Base-by-base conservation (phyloP, 2,888 invertebrate genomes). In the Cephus runcator region DNA sequence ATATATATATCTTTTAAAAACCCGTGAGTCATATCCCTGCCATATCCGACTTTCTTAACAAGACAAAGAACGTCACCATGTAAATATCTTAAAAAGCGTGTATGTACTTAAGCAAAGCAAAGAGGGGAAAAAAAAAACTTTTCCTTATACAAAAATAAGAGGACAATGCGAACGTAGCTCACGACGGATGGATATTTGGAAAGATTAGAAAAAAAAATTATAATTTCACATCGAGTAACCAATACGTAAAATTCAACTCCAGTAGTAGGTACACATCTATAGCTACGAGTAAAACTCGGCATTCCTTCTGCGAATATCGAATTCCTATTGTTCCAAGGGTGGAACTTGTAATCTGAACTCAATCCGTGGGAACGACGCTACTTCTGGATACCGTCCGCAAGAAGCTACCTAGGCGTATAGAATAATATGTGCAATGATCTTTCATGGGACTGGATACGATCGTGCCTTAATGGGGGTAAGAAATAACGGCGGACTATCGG, bases 1-100 rank as follows among this genome's bases (percentile, higher is more conserved):
- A 71, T 34, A 75, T 31, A 33, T 79, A 69, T 40, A 76, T 40
- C 6, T 73, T 56, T 69, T 31, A 34, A 34, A 34, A 36, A 71
- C 79, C 84, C 84, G 81, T 81, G 82, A 86, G 81, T 87, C 88
- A 87, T 88, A 87, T 88, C 87, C 82, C 83, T 85, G 88, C 85
- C 87, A 86, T 87, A 87, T 88, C 85, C 79, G 75, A 84, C 81
- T 81, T 80, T 79, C 77, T 83, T 36, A 36, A 73, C 35, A 36
- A 12, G 3, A 35, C 35, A 23, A 56, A 56, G 56, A 23, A 23
- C 23, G 56, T 56, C 56, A 15, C 23, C 56, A 15, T 74, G 74
- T 71, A 71, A 3, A 31, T 31, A 33, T 31, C 9, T 31, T 33
- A 31, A 71, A 9, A 31, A 31, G 71, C 34, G 31, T 33, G 34